phyloP scores from a whole-genome alignment of 1,140 invertebrate genomes.

The Tetramorium alpestre region DNA sequence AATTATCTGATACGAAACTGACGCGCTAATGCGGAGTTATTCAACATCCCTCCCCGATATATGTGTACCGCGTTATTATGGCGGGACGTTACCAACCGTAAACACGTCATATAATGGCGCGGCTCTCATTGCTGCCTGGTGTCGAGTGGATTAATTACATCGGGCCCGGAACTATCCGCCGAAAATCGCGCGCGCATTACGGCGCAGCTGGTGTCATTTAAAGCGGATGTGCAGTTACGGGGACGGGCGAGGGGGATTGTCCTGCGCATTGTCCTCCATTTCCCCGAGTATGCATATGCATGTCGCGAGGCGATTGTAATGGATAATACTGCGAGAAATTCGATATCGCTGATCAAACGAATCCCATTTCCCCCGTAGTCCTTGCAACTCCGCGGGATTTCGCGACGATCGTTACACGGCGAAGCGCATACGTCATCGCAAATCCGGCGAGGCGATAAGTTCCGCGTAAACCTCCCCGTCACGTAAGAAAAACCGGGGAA shows the following conservation, averaged over 20 bases:
- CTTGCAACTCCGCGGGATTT: neutral
- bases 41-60: neutral
- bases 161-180: neutral
- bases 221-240: constrained; percentile 26
- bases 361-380: neutral
- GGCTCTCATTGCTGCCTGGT: neutral
- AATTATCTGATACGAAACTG: neutral
- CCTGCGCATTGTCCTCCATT: constrained; percentile 23
- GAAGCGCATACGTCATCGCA: constrained; percentile 18
- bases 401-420: constrained; percentile 9
- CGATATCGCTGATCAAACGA: constrained; percentile 40
- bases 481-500: neutral
- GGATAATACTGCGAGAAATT: constrained; percentile 39
- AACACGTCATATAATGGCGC: constrained; percentile 32
- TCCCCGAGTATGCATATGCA: neutral
- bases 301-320: constrained; percentile 10
- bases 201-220: constrained; percentile 37
- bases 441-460: constrained; percentile 15
- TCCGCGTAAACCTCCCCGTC: constrained; percentile 13
- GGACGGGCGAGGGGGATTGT: too few species aligned
- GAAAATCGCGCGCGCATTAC: constrained; percentile 26
- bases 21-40: constrained; percentile 14
- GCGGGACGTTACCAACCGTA: neutral
- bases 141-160: constrained; percentile 39
- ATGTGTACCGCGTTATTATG: neutral